Conservation (phyloP, 2,888 invertebrate genomes). For the Stegophylla sp. region DNA sequence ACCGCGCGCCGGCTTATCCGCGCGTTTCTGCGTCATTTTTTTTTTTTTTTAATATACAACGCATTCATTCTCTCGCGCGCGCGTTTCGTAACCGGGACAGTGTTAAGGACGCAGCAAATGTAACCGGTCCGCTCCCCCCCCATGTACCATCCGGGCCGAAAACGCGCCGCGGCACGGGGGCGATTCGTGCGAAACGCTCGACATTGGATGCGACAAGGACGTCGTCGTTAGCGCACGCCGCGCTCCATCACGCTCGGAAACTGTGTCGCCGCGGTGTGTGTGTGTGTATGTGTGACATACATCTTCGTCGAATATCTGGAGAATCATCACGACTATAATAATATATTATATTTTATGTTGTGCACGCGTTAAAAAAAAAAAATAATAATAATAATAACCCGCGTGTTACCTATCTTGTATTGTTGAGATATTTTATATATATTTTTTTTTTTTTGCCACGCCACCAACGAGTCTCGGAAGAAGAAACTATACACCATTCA, state of each 20-base stretch:
- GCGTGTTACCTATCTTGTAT: no score
- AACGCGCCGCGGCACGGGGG: not conserved
- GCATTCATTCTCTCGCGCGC: not conserved
- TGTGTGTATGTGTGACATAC: not conserved
- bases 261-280: constrained; percentile 40
- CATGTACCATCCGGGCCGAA: not conserved
- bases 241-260: constrained; percentile 1
- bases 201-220: constrained; percentile 56
- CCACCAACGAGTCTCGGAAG: no score
- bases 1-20: not conserved
- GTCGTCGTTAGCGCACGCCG: not conserved
- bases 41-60: no score
- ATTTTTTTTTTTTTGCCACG: no score
- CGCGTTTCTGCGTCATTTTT: no score
- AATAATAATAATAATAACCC: no score
- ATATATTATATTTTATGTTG: no score
- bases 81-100: constrained; percentile 54
- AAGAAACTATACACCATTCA: no score
- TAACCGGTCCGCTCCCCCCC: constrained; percentile 8
- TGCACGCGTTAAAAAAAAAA: no score
- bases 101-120: constrained; percentile 51
- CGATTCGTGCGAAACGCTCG: constrained; percentile 51
- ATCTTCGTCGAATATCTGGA: constrained; percentile 4
- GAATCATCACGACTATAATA: no score
- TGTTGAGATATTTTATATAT: no score